Percentiles rank a stretch among this genome's conserved stretches.
phyloP scores from a whole-genome alignment of 2,113 vertebrate genomes.

The Recurvirostra avosetta region DNA sequence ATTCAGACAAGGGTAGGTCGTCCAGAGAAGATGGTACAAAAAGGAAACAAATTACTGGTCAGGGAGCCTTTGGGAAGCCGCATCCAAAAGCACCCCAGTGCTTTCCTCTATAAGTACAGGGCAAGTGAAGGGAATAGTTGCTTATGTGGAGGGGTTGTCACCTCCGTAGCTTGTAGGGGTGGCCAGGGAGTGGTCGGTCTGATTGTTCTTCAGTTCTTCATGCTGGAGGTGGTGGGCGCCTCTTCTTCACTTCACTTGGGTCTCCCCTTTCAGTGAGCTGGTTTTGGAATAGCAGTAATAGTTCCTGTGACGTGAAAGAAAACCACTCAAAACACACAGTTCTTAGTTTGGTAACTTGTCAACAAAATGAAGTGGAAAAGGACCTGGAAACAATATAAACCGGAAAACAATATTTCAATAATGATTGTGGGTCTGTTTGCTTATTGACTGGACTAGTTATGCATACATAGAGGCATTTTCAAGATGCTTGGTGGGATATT shows the following conservation, averaged over 20 bases:
- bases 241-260: not conserved
- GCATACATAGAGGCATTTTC: not conserved
- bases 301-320: not conserved
- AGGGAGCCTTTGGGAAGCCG: not conserved
- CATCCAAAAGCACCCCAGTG: not conserved
- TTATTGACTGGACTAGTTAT: not conserved
- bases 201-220: not conserved
- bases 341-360: not conserved
- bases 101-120: not conserved
- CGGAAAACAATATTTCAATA: not conserved
- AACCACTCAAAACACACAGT: not conserved
- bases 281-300: not conserved
- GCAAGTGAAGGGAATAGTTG: not conserved
- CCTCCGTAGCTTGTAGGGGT: not conserved
- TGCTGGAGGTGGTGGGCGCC: not conserved
- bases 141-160: not conserved
- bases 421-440: not conserved
- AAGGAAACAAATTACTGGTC: rapidly evolving
- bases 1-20: not conserved
- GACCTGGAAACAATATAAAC: not conserved
- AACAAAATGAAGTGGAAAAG: not conserved
- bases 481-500: not conserved
- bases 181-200: not conserved
- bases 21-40: not conserved
- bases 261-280: not conserved